A percentile compares a stretch with the other conserved stretches of the same genome.
phyloP scores from a whole-genome alignment of 2,113 vertebrate genomes.

The Cottus gobio region DNA sequence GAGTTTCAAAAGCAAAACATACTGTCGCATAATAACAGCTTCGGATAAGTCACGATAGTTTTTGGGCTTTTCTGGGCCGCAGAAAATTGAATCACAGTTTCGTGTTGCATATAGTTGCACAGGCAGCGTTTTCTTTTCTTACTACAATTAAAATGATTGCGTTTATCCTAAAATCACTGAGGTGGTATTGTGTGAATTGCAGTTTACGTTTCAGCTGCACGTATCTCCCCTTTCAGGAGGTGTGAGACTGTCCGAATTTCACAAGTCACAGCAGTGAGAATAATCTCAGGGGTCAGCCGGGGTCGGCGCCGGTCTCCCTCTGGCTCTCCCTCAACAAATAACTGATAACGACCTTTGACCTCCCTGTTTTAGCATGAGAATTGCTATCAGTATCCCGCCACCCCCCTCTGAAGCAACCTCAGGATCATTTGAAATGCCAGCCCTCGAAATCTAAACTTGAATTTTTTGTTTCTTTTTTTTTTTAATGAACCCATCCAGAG shows the following conservation, averaged over 20 bases:
- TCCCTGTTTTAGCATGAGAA: conserved; percentile 88
- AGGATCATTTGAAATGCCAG: conserved; percentile 78
- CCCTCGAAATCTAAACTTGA: conserved; percentile 83
- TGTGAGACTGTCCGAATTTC: conserved; percentile 22
- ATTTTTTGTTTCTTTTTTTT: conserved; percentile 63
- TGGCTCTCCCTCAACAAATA: conserved; percentile 86
- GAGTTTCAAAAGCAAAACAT: conserved; percentile 73
- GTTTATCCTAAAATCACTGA: neutral
- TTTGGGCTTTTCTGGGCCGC: conserved; percentile 6
- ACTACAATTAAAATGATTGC: neutral
- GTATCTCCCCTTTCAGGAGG: conserved; percentile 23
- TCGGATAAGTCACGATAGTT: conserved; percentile 29
- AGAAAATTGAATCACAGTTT: conserved; percentile 27
- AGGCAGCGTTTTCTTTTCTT: conserved; percentile 23
- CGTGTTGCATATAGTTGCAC: too few species aligned
- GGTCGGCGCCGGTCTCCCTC: conserved; percentile 81
- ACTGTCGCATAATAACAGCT: conserved; percentile 65
- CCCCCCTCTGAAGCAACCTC: conserved; percentile 61
- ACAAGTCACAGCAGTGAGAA: conserved; percentile 73
- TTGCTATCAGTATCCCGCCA: conserved; percentile 79
- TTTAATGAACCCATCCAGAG: conserved; percentile 80
- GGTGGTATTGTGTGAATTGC: neutral
- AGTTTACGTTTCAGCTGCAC: conserved; percentile 28
- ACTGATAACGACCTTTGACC: conserved; percentile 87
- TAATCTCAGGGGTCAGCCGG: conserved; percentile 80